These are phyloP conservation scores for Koerneria pararmatus DNA, from an alignment of 2,888 invertebrate genomes.

Conservation along the genomic window DNA sequence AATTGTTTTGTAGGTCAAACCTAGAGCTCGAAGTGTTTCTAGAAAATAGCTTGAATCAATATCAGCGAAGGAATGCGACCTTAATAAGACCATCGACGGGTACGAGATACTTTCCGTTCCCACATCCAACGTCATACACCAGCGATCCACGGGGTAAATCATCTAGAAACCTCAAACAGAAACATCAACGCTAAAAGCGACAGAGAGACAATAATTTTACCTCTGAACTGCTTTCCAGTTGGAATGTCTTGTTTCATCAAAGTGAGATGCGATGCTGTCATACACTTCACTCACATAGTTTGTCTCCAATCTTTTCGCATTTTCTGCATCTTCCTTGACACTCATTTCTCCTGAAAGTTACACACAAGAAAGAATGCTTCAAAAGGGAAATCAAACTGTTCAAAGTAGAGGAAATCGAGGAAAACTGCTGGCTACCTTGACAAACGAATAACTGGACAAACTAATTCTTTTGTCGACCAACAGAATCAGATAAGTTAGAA, in stretches of 20 bases:
- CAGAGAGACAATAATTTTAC: slow-evolving; percentile 9
- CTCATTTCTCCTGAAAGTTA: slow-evolving; percentile 36
- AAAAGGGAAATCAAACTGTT: background rate
- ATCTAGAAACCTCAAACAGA: slow-evolving; percentile 68
- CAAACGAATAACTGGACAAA: background rate
- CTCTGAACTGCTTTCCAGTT: slow-evolving; percentile 86
- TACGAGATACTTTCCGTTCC: slow-evolving; percentile 90
- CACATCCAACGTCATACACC: slow-evolving; percentile 88
- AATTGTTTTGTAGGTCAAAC: background rate
- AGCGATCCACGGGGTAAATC: slow-evolving; percentile 71
- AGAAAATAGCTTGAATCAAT: background rate
- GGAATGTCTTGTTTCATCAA: slow-evolving; percentile 86
- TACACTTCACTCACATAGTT: slow-evolving; percentile 69
- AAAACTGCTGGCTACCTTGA: background rate
- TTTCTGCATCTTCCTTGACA: slow-evolving; percentile 33
- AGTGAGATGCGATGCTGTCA: slow-evolving; percentile 87
- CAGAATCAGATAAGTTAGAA: background rate
- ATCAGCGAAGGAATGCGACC: slow-evolving; percentile 22
- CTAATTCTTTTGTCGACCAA: background rate
- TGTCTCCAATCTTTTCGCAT: slow-evolving; percentile 37
- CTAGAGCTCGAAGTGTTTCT: background rate
- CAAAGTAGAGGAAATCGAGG: background rate
- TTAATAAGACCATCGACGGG: slow-evolving; percentile 38
- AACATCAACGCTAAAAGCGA: background rate
- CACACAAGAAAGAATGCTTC: background rate